phyloP scores from a whole-genome alignment of 2,113 vertebrate species.

The Chloebia gouldiae region DNA sequence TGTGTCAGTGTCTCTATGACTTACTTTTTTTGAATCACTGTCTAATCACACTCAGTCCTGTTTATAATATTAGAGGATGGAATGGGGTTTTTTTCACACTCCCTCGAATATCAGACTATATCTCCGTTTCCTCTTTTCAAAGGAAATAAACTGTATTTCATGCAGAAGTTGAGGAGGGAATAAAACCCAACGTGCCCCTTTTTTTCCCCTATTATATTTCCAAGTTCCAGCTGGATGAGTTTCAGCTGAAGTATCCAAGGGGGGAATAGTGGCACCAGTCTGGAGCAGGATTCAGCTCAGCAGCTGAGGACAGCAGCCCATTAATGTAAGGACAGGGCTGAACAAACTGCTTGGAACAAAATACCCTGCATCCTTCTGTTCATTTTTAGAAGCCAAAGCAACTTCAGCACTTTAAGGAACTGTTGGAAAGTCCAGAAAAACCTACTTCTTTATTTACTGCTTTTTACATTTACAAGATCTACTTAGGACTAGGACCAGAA shows the following conservation, averaged over 20 bases:
- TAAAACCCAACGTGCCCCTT: rapidly evolving
- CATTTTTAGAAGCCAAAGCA: not conserved
- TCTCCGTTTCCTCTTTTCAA: not conserved
- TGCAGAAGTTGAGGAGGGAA: not conserved
- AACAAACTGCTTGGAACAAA: not conserved
- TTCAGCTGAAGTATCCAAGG: not conserved
- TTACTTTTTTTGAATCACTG: not conserved
- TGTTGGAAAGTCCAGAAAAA: not conserved
- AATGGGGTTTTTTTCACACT: not conserved
- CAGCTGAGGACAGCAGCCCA: not conserved
- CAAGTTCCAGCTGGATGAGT: not conserved
- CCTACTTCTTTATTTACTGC: not conserved
- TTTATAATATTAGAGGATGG: not conserved
- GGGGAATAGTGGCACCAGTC: not conserved
- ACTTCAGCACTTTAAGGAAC: not conserved
- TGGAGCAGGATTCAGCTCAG: not conserved
- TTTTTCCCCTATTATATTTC: not conserved
- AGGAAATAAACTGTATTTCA: not conserved
- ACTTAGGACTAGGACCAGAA: not conserved
- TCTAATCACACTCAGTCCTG: not conserved
- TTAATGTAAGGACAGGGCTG: not conserved
- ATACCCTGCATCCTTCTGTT: not conserved
- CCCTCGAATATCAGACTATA: not conserved
- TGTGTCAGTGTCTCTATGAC: not conserved
- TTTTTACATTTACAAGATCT: not conserved